A percentile compares a stretch with the other conserved stretches of the same genome.
Evolutionary conservation across 2,113 vertebrate genomes (phyloP).

Genomic region (Cyprinus carpio): DNA sequence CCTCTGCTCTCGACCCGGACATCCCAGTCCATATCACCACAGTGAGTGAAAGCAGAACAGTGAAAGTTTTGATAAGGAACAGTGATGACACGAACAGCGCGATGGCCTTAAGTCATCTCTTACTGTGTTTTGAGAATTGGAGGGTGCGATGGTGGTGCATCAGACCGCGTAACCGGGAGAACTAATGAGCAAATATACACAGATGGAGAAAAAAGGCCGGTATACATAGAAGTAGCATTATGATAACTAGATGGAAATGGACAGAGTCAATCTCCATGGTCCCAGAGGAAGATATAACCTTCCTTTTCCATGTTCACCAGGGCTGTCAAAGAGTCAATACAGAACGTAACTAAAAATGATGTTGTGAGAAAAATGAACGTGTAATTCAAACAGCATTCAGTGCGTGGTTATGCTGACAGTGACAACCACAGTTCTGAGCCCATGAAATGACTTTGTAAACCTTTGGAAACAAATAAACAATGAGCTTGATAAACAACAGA

Average conservation of each 20-base stretch:
- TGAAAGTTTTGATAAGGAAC: background rate
- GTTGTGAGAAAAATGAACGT: slow-evolving; percentile 16
- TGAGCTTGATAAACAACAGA: too few species aligned
- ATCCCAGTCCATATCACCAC: background rate
- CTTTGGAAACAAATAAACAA: background rate
- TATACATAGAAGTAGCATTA: background rate
- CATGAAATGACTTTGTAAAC: background rate
- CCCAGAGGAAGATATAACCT: slow-evolving; percentile 4
- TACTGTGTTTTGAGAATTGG: slow-evolving; percentile 2
- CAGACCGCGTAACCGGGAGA: background rate
- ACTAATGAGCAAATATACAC: background rate
- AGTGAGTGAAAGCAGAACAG: slow-evolving; percentile 20
- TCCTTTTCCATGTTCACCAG: background rate
- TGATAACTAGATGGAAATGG: slow-evolving; percentile 9
- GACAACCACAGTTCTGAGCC: background rate
- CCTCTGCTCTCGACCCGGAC: background rate
- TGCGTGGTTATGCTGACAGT: background rate
- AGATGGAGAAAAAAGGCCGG: background rate
- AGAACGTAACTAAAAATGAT: background rate
- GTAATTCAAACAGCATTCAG: background rate
- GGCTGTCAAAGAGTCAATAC: background rate
- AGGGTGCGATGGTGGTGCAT: background rate
- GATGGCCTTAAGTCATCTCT: background rate
- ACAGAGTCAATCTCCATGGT: background rate
- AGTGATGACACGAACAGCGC: background rate